Conservation (phyloP, 2,797 vertebrate genomes). For the Lepus townsendii region DNA sequence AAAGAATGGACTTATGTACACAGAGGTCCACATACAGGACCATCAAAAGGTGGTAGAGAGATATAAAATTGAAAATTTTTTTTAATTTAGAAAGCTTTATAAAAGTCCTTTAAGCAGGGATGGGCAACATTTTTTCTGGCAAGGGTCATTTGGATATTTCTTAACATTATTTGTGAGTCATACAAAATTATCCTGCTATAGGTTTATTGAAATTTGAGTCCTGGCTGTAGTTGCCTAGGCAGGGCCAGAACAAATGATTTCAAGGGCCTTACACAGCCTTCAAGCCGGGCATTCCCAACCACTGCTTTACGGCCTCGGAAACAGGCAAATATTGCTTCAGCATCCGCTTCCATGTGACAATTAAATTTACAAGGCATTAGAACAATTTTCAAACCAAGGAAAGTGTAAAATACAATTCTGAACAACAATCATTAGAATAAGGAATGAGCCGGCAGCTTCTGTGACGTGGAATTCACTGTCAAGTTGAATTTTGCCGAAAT, state of each 20-base stretch:
- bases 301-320: neutral
- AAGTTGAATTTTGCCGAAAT: neutral
- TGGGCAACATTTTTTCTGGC: too few species aligned
- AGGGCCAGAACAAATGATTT: too few species aligned
- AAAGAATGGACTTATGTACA: neutral
- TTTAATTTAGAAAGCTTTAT: conserved; percentile 49
- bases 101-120: neutral
- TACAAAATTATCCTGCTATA: too few species aligned
- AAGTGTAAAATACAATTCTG: conserved; percentile 27
- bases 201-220: too few species aligned
- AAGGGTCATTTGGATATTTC: too few species aligned
- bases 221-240: too few species aligned
- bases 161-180: too few species aligned
- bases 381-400: conserved; percentile 24
- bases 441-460: neutral
- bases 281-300: too few species aligned
- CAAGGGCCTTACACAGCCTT: too few species aligned
- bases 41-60: conserved; percentile 18
- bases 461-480: neutral
- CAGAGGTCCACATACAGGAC: neutral
- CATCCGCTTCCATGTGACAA: neutral
- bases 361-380: neutral
- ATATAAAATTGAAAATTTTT: neutral
- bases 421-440: neutral
- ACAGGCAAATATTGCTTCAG: neutral